Evolutionary conservation across 2,888 invertebrate species (phyloP), one percentile per base, ranked within the genome.

Genomic region (Drosophila buzzatii): DNA sequence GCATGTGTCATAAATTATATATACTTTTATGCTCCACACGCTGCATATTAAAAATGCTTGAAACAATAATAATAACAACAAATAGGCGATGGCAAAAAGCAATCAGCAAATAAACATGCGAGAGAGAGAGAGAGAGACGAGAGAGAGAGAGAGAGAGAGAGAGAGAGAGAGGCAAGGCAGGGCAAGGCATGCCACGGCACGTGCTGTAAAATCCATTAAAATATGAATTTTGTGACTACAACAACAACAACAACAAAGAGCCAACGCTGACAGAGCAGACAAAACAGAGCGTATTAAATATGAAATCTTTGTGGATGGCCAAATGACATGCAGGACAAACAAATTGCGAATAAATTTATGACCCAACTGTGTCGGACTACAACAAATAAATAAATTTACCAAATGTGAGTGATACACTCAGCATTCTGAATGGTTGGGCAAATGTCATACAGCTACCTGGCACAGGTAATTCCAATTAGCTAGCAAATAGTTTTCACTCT

Each of bases 191-290:
- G 42, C 10, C 42, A 44, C 10, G 49, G 49, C 49, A 49, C 85
- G 85, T 85, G 85, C 88, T 85, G 85, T 82, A 87, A 85, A 84
- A 73, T 75, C 88, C 81, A 85, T 85, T 85, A 79, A 85, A 87
- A 87, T 82, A 70, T 76, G 53, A 23, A 71, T 77, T 71, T 79
- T 69, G 49, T 53, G 64, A 62, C 69, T 45, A 66, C 69, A 67
- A 64, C 69, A 57, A 42, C 14, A 45, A 16, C 23, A 8, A 14
- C 20, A 53, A 23, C 16, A 60, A 47, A 68, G 7, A 31, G 16
- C 58, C 9, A 39, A 61, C 39, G 41, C 7, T 55, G 35, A 42
- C 55, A 52, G 23, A 39, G 14, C 37, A 61, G 49, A 44, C 44
- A 52, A 47, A 55, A 47, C 63, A 57, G 39, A 64, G 52, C 49